Evolutionary conservation across 1,140 invertebrate species (phyloP).

Genomic region (Tenebrio molitor): DNA sequence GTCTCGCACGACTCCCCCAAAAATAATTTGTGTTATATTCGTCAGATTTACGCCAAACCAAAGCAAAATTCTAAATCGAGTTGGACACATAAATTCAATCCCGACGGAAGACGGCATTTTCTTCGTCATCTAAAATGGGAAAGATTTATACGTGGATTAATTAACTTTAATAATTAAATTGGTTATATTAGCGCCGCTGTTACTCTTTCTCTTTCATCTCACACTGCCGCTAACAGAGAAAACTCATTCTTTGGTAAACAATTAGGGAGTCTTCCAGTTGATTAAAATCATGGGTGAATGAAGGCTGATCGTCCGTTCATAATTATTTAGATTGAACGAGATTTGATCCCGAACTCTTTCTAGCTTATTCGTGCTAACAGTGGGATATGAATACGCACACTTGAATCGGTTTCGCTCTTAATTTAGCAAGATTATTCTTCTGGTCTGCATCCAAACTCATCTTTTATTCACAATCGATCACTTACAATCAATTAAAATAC

Average conservation of each 20-base stretch:
- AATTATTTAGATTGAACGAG: slow-evolving; percentile 20
- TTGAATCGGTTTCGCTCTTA: slow-evolving; percentile 3
- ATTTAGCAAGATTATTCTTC: slow-evolving; percentile 11
- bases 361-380: no score
- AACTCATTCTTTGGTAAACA: slow-evolving; percentile 14
- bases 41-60: no score
- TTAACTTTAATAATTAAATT: slow-evolving; percentile 39
- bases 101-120: slow-evolving; percentile 31
- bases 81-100: background rate
- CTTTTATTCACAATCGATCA: slow-evolving; percentile 9
- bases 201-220: slow-evolving; percentile 7
- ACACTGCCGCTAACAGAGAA: slow-evolving; percentile 2
- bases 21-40: no score
- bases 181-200: slow-evolving; percentile 15
- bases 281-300: no score
- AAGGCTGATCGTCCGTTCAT: background rate
- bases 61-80: no score
- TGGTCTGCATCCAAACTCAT: background rate
- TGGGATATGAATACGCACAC: no score
- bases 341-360: no score
- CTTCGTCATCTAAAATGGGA: slow-evolving; percentile 24
- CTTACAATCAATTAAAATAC: slow-evolving; percentile 34
- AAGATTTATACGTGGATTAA: slow-evolving; percentile 30
- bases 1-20: no score
- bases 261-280: background rate